Evolutionary conservation across 2,888 invertebrate genomes (phyloP), one percentile per base, ranked within the genome.

Genomic region (Erebia ligea): DNA sequence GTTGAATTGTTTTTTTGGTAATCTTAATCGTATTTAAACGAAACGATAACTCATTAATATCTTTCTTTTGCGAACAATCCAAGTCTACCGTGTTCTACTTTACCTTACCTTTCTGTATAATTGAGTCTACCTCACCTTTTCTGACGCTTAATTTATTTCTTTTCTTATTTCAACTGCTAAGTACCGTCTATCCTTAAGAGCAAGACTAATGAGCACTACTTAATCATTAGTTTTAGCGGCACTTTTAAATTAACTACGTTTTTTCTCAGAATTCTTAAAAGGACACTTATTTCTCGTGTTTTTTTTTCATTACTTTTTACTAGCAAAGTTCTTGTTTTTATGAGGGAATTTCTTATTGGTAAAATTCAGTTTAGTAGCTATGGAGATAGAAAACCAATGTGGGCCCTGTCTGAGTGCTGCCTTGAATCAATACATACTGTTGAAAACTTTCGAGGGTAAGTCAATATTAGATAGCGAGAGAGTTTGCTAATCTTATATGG

Each of bases 201-300:
- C 48, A 45, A 61, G 61, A 61, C 61, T 62, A 62, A 62, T 62
- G 62, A 48, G 48, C 15, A 8, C 25, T 45, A 62, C 45, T 62
- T 62, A 62, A 62, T 62, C 62, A 62, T 62, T 62, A 62, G 62
- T 19, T 25, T 62, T 62, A 45, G 48, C 48, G 45, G 45, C 45
- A 45, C 21, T 48, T 48, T 48, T 48, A 48, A 45, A 48, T 48
- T 42, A 61, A 11, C 8, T 45, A 61, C 17, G 42, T 4, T 11
- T 45, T 61, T 61, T 13, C 17, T 11, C 17, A 4, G 19, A 58
- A 58, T n/a, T 6, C 15, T 15, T 13, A 11, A 17, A 19, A n/a
- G 10, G 11, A 17, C n/a, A 58, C n/a, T 59, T 59, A 45, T n/a
- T 61, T 17, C 40, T 17, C 17, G 11, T 42, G 0, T 2, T n/a